These are phyloP conservation scores for Fulmarus glacialis DNA, from an alignment of 2,113 vertebrate genomes.

Conservation along the genomic window DNA sequence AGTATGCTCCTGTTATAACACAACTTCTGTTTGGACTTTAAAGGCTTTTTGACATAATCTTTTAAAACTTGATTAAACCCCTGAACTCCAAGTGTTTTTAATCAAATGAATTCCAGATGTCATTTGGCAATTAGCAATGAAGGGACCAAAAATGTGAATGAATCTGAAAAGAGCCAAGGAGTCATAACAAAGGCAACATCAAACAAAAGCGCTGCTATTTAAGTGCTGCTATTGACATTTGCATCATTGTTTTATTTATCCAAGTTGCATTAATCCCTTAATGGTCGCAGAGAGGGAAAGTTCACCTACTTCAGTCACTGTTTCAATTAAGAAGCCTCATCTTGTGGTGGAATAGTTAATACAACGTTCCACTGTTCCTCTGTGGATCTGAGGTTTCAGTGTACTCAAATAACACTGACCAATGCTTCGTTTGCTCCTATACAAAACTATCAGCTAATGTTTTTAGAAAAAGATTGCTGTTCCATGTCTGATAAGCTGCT, in stretches of 20 bases:
- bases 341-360: background rate
- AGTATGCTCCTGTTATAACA: background rate
- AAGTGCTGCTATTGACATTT: background rate
- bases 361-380: background rate
- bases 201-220: background rate
- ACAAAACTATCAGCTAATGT: background rate
- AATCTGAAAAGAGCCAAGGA: background rate
- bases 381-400: background rate
- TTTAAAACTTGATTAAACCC: background rate
- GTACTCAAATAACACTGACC: background rate
- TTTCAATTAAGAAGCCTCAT: conserved; percentile 2
- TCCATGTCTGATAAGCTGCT: background rate
- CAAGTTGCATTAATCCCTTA: background rate
- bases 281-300: background rate
- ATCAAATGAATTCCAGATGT: background rate
- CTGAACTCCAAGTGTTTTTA: background rate
- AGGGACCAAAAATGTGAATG: background rate
- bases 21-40: background rate
- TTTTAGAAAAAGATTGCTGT: background rate
- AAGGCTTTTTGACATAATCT: background rate
- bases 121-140: background rate
- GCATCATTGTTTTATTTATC: background rate
- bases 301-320: background rate
- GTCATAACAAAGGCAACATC: background rate
- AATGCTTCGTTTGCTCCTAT: background rate